Percentiles rank a stretch among this genome's conserved stretches.
Evolutionary conservation across 2,797 vertebrate genomes (phyloP).

Genomic region (Rhyacichthys aspro): DNA sequence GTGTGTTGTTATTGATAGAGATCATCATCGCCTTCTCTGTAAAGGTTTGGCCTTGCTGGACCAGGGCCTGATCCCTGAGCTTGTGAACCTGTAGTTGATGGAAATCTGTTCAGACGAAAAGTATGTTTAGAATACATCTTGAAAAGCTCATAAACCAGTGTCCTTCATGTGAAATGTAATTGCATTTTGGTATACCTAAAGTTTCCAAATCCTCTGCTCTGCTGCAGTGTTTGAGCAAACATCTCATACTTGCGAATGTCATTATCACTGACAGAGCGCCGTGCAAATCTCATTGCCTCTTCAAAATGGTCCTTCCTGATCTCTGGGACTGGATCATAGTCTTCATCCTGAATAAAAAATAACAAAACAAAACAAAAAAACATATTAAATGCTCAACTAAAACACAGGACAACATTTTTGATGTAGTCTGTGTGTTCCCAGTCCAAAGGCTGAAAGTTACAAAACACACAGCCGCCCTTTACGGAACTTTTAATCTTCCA

Average conservation of each 20-base stretch:
- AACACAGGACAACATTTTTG: background rate
- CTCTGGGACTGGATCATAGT: constrained; percentile 86
- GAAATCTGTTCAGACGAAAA: constrained; percentile 69
- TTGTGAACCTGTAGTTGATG: constrained; percentile 64
- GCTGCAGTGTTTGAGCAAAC: constrained; percentile 99
- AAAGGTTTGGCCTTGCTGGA: constrained; percentile 62
- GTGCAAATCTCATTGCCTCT: constrained; percentile 98
- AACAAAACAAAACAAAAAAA: too few relatives aligned
- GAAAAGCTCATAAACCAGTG: background rate
- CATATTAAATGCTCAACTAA: rapidly evolving
- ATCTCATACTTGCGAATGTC: constrained; percentile 99
- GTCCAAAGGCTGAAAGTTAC: constrained; percentile 63
- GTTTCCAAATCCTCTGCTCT: constrained; percentile 98
- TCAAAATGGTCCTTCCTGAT: constrained; percentile 95
- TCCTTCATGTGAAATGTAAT: background rate
- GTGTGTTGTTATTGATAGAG: constrained; percentile 78
- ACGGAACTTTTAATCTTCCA: constrained; percentile 57
- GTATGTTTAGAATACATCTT: background rate
- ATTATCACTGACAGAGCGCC: constrained; percentile 97
- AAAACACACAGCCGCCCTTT: constrained; percentile 56
- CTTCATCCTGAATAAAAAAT: constrained; percentile 92
- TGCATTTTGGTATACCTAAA: constrained; percentile 85
- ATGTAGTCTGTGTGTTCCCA: constrained; percentile 52
- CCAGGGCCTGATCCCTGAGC: constrained; percentile 67
- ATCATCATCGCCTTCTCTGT: constrained; percentile 78